Conservation (phyloP, 2,797 vertebrate species). For the Podarcis lilfordi region DNA sequence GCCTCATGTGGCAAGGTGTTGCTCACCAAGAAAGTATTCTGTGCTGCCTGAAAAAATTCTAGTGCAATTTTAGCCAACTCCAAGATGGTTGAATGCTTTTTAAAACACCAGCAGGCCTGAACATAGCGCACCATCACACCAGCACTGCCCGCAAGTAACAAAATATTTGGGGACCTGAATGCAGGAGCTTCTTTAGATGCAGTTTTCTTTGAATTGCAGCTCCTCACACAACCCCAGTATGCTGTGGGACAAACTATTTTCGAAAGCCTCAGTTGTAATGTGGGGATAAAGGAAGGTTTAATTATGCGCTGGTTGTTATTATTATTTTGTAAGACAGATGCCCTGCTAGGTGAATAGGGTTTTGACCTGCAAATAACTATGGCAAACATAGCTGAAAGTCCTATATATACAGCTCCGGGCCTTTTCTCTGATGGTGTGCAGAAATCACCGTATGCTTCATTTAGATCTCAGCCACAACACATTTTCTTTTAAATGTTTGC, state of each 20-base stretch:
- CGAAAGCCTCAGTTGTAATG: not conserved
- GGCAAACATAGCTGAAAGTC: not conserved
- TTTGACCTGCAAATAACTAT: not conserved
- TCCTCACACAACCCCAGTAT: too few species aligned
- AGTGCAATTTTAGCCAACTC: constrained; percentile 17
- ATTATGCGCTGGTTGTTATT: not conserved
- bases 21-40: not conserved
- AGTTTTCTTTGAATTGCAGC: not conserved
- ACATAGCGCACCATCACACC: not conserved
- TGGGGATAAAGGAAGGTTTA: not conserved
- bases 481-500: not conserved
- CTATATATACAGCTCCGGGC: not conserved
- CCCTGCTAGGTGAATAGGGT: not conserved
- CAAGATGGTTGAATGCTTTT: not conserved
- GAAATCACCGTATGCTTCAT: not conserved
- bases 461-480: not conserved
- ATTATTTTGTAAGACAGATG: not conserved
- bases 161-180: not conserved
- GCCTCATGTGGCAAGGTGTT: not conserved
- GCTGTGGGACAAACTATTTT: not conserved
- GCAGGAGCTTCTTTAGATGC: not conserved
- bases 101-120: not conserved
- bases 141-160: not conserved
- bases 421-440: not conserved
- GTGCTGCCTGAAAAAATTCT: not conserved